Evolutionary conservation across 1,140 invertebrate genomes (phyloP).

Genomic region (Hirudo medicinalis): DNA sequence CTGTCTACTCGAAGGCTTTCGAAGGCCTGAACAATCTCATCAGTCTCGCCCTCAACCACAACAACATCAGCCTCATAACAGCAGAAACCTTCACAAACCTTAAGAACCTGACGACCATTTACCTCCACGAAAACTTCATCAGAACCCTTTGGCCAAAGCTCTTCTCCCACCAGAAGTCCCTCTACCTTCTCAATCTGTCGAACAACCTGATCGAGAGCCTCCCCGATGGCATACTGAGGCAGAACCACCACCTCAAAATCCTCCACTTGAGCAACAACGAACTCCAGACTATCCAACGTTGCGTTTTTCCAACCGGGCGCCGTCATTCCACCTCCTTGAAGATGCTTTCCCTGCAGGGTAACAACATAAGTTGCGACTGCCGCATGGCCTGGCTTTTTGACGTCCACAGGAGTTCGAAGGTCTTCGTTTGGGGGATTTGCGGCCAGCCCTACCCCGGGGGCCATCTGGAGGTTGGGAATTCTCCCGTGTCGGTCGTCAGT

Average conservation of each 20-base stretch:
- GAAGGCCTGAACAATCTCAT: slow-evolving; percentile 54
- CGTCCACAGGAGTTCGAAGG: neutral
- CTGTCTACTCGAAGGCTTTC: slow-evolving; percentile 57
- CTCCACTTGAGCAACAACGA: slow-evolving; percentile 2
- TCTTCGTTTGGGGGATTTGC: neutral
- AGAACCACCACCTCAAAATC: neutral
- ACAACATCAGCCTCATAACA: slow-evolving; percentile 6
- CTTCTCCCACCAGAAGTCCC: neutral
- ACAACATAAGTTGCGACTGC: slow-evolving; percentile 13
- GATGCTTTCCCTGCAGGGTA: neutral
- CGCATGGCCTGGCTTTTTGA: slow-evolving; percentile 9
- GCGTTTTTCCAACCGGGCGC: neutral
- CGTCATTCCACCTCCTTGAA: slow-evolving; percentile 4
- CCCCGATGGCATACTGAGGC: slow-evolving; percentile 1
- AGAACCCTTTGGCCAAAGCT: slow-evolving; percentile 12
- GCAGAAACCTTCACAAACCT: slow-evolving; percentile 5
- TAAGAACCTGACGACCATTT: slow-evolving; percentile 51
- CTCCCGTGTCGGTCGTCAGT: neutral
- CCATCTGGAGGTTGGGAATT: neutral
- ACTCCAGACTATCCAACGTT: neutral
- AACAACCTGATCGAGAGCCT: slow-evolving; percentile 7
- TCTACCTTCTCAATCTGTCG: slow-evolving; percentile 10
- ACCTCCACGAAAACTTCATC: slow-evolving; percentile 57
- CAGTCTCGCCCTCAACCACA: slow-evolving; percentile 48
- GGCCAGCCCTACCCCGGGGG: neutral